phyloP scores from a whole-genome alignment of 2,888 invertebrate genomes.

The Cephus sareptanus region DNA sequence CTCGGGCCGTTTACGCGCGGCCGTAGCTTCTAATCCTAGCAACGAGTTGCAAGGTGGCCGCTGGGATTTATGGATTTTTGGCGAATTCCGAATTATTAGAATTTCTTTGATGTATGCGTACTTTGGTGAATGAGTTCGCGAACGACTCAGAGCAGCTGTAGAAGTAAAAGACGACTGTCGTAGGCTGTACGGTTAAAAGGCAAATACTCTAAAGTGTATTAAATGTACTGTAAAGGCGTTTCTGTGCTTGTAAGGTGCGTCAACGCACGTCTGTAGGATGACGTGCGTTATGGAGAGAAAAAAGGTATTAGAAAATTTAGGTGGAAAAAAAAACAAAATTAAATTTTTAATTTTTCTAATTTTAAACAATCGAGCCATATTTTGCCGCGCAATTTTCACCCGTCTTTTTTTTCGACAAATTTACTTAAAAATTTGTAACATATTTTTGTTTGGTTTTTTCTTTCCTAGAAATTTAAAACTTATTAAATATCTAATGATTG shows the following conservation, averaged over 20 bases:
- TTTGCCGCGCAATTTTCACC: not conserved
- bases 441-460: not conserved
- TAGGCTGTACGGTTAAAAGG: constrained; percentile 8
- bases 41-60: not conserved
- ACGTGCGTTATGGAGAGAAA: not conserved
- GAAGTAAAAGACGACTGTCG: constrained; percentile 31
- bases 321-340: not conserved
- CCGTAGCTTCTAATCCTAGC: not conserved
- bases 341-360: not conserved
- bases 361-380: not conserved
- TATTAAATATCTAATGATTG: not conserved
- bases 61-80: constrained; percentile 21
- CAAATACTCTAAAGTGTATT: constrained; percentile 3
- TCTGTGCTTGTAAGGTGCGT: constrained; percentile 2
- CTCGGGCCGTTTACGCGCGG: not conserved
- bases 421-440: not conserved
- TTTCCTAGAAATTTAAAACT: not conserved
- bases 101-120: constrained; percentile 32
- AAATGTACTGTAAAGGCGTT: constrained; percentile 10
- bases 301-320: not conserved
- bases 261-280: not conserved
- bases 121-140: constrained; percentile 28
- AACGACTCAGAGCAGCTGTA: constrained; percentile 20
- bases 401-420: not conserved
- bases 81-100: constrained; percentile 28